A percentile compares a stretch with the other conserved stretches of the same genome.
phyloP scores from a whole-genome alignment of 2,113 vertebrate species.

The Scartelaos histophorus region DNA sequence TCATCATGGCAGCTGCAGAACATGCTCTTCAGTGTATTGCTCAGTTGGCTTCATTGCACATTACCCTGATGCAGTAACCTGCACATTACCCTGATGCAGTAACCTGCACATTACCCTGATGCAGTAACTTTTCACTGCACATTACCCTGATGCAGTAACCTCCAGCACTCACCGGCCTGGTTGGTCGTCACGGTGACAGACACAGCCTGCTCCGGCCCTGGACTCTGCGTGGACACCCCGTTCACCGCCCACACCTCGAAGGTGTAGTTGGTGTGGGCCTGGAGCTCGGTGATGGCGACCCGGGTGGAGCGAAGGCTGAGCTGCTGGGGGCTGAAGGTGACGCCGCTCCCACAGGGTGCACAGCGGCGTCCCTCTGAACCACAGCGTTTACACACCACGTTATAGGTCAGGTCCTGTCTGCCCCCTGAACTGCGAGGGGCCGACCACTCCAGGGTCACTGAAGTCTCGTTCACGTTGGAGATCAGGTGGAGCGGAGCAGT shows the following conservation, averaged over 20 bases:
- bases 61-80: too few species aligned
- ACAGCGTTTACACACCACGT: slow-evolving; percentile 92
- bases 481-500: slow-evolving; percentile 93
- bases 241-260: slow-evolving; percentile 97
- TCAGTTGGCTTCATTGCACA: too few species aligned
- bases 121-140: too few species aligned
- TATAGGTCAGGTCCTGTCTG: slow-evolving; percentile 92
- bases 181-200: slow-evolving; percentile 97
- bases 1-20: too few species aligned
- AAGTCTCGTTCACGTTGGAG: slow-evolving; percentile 98
- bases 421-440: slow-evolving; percentile 88
- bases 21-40: too few species aligned
- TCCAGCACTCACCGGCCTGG: slow-evolving; percentile 90
- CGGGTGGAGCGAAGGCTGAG: slow-evolving; percentile 85
- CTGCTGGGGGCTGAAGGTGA: slow-evolving; percentile 94
- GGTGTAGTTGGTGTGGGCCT: slow-evolving; percentile 98
- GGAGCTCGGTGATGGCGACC: slow-evolving; percentile 94
- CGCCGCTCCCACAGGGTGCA: slow-evolving; percentile 87
- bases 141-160: too few species aligned
- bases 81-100: too few species aligned
- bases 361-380: slow-evolving; percentile 83
- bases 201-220: slow-evolving; percentile 89
- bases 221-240: slow-evolving; percentile 91
- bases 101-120: too few species aligned
- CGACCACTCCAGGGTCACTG: slow-evolving; percentile 96